Percentiles rank a stretch among this genome's conserved stretches.
These are phyloP conservation scores for Pachymerium ferrugineum DNA, from an alignment of 2,888 invertebrate genomes.

Conservation along the genomic window DNA sequence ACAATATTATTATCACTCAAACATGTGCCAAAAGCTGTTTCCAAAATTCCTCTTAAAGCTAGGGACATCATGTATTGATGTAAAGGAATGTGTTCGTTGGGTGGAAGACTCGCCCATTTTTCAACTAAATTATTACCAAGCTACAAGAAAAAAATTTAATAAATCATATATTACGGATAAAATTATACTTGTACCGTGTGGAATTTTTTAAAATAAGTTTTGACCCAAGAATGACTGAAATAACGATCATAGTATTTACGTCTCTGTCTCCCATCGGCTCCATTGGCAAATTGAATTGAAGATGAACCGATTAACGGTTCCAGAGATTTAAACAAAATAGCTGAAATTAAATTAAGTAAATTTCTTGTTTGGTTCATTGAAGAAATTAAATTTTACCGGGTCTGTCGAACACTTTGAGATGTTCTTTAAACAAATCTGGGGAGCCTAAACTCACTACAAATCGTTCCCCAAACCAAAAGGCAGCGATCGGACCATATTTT, in stretches of 20 bases:
- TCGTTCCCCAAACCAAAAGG: slow-evolving; percentile 47
- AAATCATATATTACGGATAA: not conserved
- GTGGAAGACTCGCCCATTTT: slow-evolving; percentile 42
- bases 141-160: slow-evolving; percentile 37
- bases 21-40: slow-evolving; percentile 43
- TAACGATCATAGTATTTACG: slow-evolving; percentile 4
- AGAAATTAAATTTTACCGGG: slow-evolving; percentile 43
- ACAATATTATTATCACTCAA: slow-evolving; percentile 42
- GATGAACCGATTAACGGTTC: slow-evolving; percentile 41
- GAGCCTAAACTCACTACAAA: slow-evolving; percentile 46
- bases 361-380: not conserved
- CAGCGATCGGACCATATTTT: slow-evolving; percentile 45
- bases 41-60: slow-evolving; percentile 42
- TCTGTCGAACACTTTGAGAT: slow-evolving; percentile 45
- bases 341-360: not conserved
- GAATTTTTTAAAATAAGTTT: not conserved
- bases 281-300: slow-evolving; percentile 36
- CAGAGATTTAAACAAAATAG: slow-evolving; percentile 1
- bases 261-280: slow-evolving; percentile 35
- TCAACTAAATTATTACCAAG: slow-evolving; percentile 41
- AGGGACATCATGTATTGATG: slow-evolving; percentile 43
- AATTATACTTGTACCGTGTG: not conserved
- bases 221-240: not conserved
- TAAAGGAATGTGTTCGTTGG: slow-evolving; percentile 46
- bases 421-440: slow-evolving; percentile 46